A percentile compares a stretch with the other conserved stretches of the same genome.
These are phyloP conservation scores for Fistularia tabacaria DNA, from an alignment of 2,797 vertebrate genomes.

Conservation along the genomic window DNA sequence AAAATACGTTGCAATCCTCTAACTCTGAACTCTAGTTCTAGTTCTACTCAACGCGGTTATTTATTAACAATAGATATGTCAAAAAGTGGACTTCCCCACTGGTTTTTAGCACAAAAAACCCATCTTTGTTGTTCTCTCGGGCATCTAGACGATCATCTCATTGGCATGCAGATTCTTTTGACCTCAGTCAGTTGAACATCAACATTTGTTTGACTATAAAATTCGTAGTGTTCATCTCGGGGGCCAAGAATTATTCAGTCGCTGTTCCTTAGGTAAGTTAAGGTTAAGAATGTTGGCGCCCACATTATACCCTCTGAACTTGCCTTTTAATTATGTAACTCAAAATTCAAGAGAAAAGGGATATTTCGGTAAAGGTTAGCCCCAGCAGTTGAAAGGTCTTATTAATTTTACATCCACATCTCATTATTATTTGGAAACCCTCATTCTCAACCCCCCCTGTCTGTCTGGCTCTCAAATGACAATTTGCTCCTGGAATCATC, in stretches of 20 bases:
- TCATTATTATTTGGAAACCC: conserved; percentile 51
- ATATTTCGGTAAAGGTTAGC: conserved; percentile 60
- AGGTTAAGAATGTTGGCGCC: conserved; percentile 27
- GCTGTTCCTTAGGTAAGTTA: conserved; percentile 31
- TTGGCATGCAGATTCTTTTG: too few species aligned
- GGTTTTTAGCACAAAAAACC: too few species aligned
- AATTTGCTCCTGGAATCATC: neutral
- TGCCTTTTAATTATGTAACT: conserved; percentile 32
- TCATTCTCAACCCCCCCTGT: conserved; percentile 26
- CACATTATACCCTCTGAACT: conserved; percentile 35
- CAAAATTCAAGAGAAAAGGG: conserved; percentile 60
- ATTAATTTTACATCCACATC: conserved; percentile 72
- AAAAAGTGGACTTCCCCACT: too few species aligned
- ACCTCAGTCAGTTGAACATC: too few species aligned
- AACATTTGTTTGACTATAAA: too few species aligned
- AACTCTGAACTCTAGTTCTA: too few species aligned
- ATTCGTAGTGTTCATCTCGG: too few species aligned
- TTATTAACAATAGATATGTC: too few species aligned
- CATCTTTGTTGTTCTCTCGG: too few species aligned
- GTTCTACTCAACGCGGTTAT: too few species aligned
- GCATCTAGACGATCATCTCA: too few species aligned
- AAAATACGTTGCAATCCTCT: too few species aligned
- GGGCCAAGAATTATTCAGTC: conserved; percentile 4
- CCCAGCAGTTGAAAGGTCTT: conserved; percentile 43
- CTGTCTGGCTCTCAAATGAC: conserved; percentile 25